Evolutionary conservation across 2,797 vertebrate genomes (phyloP).

Genomic region (Mionectes olivaceus): DNA sequence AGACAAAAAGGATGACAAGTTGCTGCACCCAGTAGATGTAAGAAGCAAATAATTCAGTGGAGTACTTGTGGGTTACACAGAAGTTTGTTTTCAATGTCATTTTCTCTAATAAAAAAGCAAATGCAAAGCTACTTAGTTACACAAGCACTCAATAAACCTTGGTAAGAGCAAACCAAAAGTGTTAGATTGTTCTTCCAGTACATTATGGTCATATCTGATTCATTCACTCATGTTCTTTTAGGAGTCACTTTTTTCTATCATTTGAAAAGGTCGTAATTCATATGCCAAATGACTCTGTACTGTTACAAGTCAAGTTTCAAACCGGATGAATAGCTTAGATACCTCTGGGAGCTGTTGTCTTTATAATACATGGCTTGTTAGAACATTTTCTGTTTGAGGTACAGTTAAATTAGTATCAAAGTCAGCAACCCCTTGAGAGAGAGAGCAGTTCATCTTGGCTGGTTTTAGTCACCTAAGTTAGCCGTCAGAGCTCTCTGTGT

Average conservation of each 20-base stretch:
- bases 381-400: neutral
- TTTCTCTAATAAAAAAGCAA: slow-evolving; percentile 43
- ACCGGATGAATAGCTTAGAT: neutral
- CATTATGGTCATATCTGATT: neutral
- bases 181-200: neutral
- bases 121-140: slow-evolving; percentile 25
- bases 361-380: neutral
- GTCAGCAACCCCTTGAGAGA: neutral
- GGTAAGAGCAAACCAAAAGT: slow-evolving; percentile 1
- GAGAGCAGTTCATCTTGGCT: neutral
- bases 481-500: neutral
- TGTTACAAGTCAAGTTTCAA: neutral
- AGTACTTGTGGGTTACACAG: neutral
- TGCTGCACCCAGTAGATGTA: neutral
- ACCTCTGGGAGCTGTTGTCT: neutral
- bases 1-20: neutral
- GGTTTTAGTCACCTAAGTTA: neutral
- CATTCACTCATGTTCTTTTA: neutral
- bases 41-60: neutral
- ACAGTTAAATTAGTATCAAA: slow-evolving; percentile 1
- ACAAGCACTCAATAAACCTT: neutral
- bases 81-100: slow-evolving; percentile 18
- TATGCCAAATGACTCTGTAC: neutral
- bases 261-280: slow-evolving; percentile 11
- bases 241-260: neutral